Evolutionary conservation across 2,888 invertebrate species (phyloP).

Genomic region (Agriopis marginaria): DNA sequence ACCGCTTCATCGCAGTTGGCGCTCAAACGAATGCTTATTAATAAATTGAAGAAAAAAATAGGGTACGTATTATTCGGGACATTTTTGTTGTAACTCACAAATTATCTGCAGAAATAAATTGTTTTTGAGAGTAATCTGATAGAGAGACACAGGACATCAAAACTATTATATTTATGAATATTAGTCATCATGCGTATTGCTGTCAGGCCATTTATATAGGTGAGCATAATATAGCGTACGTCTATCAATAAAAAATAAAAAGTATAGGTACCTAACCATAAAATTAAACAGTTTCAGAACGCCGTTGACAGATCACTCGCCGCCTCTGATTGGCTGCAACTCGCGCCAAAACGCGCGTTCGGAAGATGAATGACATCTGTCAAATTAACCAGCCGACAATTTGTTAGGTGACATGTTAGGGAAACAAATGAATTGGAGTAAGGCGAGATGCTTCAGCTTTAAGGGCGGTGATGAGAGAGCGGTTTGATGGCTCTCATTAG

Average conservation of each 20-base stretch:
- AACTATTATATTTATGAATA: no score
- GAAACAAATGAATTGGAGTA: slow-evolving; percentile 57
- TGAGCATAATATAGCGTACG: no score
- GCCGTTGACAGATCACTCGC: slow-evolving; percentile 69
- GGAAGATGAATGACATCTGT: slow-evolving; percentile 75
- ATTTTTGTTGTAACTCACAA: no score
- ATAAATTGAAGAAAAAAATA: no score
- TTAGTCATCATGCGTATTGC: no score
- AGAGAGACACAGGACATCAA: no score
- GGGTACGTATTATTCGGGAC: no score
- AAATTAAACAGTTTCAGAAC: slow-evolving; percentile 15
- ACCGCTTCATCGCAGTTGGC: no score
- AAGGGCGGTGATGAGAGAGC: slow-evolving; percentile 31
- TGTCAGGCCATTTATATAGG: no score
- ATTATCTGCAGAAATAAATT: no score
- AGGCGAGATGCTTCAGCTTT: slow-evolving; percentile 33
- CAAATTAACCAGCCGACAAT: slow-evolving; percentile 67
- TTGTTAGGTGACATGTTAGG: slow-evolving; percentile 70
- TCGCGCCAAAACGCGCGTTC: slow-evolving; percentile 68
- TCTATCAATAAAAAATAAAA: background rate
- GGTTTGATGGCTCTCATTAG: slow-evolving; percentile 18
- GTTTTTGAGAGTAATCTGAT: no score
- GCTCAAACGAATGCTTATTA: no score
- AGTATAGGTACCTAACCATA: background rate
- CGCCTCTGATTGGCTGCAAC: slow-evolving; percentile 76